phyloP scores from a whole-genome alignment of 2,113 vertebrate species.

The Ptyas mucosa region DNA sequence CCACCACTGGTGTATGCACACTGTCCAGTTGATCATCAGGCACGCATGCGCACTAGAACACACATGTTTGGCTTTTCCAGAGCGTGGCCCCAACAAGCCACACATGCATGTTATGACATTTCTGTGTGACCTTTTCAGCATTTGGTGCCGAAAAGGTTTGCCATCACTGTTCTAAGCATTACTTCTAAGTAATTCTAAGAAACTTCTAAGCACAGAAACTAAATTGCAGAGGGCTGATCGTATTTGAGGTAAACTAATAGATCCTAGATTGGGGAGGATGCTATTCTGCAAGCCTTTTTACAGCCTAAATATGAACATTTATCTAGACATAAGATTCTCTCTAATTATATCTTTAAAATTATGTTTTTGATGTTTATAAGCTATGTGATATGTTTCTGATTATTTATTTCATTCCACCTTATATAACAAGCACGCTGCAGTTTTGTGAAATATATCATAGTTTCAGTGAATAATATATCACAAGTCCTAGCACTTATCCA shows the following conservation, averaged over 20 bases:
- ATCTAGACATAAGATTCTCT: background rate
- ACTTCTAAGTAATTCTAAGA: no score
- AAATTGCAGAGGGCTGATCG: background rate
- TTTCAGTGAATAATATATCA: background rate
- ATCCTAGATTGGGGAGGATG: background rate
- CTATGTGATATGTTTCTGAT: background rate
- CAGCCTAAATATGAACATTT: background rate
- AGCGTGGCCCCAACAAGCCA: no score
- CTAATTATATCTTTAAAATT: background rate
- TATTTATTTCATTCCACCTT: background rate
- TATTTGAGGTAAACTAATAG: background rate
- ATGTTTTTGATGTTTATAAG: background rate
- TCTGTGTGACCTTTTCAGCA: no score
- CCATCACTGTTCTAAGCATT: background rate
- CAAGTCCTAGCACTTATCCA: background rate
- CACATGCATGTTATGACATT: no score
- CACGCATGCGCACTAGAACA: no score
- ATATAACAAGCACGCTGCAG: background rate
- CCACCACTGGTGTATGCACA: no score
- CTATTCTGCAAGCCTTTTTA: background rate
- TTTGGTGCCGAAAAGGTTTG: no score
- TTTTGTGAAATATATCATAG: background rate
- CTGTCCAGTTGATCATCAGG: no score
- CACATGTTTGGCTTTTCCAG: no score
- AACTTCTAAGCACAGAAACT: background rate